A percentile compares a stretch with the other conserved stretches of the same genome.
phyloP scores from a whole-genome alignment of 1,140 invertebrate species.

The Ostrea denselamellosa region DNA sequence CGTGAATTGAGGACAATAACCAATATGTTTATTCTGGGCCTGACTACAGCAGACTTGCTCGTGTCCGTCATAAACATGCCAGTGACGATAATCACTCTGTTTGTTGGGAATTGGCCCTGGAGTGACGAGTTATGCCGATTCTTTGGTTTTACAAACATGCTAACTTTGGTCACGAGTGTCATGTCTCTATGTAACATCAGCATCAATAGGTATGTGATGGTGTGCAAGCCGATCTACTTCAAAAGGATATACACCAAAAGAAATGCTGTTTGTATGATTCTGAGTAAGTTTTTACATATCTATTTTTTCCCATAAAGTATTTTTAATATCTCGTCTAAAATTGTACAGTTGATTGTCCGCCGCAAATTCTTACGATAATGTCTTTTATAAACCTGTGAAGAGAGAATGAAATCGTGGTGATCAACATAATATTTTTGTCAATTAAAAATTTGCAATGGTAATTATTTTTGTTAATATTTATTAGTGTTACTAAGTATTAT shows the following conservation, averaged over 20 bases:
- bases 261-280: conserved; percentile 50
- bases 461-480: too few species aligned
- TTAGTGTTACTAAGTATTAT: too few species aligned
- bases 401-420: too few species aligned
- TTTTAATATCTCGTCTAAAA: too few species aligned
- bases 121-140: conserved; percentile 35
- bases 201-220: conserved; percentile 55
- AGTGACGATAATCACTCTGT: conserved; percentile 52
- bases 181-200: conserved; percentile 57
- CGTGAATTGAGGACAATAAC: conserved; percentile 51
- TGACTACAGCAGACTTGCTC: conserved; percentile 56
- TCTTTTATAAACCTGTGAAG: too few species aligned
- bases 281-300: conserved; percentile 41
- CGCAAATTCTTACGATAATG: too few species aligned
- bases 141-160: conserved; percentile 56
- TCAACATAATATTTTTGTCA: too few species aligned
- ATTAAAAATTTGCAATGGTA: too few species aligned
- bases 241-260: conserved; percentile 50
- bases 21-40: conserved; percentile 56
- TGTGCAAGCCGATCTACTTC: conserved; percentile 54
- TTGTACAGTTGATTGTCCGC: too few species aligned
- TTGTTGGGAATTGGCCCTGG: conserved; percentile 46
- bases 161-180: conserved; percentile 55
- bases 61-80: conserved; percentile 60
- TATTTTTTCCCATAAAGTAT: not conserved